A percentile compares a stretch with the other conserved stretches of the same genome.
phyloP scores from a whole-genome alignment of 1,140 invertebrate genomes.

The Halesus radiatus region DNA sequence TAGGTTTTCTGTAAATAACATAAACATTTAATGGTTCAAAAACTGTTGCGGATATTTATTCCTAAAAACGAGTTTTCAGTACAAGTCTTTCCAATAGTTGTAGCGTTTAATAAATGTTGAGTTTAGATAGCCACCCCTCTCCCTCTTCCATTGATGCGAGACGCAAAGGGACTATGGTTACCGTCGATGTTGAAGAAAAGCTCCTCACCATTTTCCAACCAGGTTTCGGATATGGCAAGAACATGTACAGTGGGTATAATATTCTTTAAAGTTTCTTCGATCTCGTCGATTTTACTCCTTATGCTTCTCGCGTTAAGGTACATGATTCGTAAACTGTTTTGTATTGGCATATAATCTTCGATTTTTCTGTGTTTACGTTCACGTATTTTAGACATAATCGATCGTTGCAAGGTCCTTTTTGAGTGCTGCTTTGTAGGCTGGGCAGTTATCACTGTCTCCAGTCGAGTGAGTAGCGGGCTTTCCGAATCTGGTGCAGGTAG shows the following conservation, averaged over 20 bases:
- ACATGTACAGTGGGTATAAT: background rate
- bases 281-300: background rate
- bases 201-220: background rate
- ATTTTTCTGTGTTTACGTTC: background rate
- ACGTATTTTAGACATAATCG: too few species aligned
- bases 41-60: background rate
- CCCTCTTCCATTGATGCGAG: background rate
- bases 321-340: background rate
- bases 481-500: too few species aligned
- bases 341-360: background rate
- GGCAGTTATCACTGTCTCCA: too few species aligned
- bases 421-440: too few species aligned
- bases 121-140: background rate
- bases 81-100: background rate
- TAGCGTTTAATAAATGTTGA: background rate
- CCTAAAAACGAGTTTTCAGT: background rate
- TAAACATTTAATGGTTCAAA: background rate
- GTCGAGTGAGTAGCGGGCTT: too few species aligned
- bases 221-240: background rate
- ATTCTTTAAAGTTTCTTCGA: background rate
- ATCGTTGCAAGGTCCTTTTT: too few species aligned
- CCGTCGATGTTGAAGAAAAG: background rate
- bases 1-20: background rate
- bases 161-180: background rate
- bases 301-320: background rate